Evolutionary conservation across 2,113 vertebrate species (phyloP).

Genomic region (Sterrhoptilus dennistouni): DNA sequence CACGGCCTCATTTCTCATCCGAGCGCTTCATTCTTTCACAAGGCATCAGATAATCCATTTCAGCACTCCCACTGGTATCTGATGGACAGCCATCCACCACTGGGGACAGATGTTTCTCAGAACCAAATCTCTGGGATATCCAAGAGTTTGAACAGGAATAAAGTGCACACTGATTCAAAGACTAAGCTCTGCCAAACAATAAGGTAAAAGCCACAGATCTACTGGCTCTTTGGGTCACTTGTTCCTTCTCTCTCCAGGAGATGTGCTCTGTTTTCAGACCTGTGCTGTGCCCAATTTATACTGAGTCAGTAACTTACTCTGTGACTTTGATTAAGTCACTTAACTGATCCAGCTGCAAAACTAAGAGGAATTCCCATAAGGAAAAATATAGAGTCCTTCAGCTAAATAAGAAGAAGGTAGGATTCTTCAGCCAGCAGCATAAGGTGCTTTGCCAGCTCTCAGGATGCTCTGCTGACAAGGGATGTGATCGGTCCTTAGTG

Average conservation of each 20-base stretch:
- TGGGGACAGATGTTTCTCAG: not conserved
- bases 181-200: not conserved
- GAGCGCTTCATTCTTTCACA: not conserved
- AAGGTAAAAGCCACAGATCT: not conserved
- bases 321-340: not conserved
- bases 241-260: not conserved
- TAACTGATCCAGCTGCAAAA: not conserved
- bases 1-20: not conserved
- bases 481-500: not conserved
- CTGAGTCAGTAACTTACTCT: not conserved
- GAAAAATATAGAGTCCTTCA: not conserved
- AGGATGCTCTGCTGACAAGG: not conserved
- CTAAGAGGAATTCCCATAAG: not conserved
- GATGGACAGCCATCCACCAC: not conserved
- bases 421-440: not conserved
- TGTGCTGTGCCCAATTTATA: not conserved
- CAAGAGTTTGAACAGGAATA: not conserved
- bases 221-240: not conserved
- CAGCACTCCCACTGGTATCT: not conserved
- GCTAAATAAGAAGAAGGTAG: not conserved
- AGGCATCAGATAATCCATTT: conserved; percentile 20
- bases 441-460: not conserved
- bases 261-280: not conserved
- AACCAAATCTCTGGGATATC: not conserved
- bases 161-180: not conserved